phyloP scores from a whole-genome alignment of 2,113 vertebrate species.

The Mastomys natalensis region DNA sequence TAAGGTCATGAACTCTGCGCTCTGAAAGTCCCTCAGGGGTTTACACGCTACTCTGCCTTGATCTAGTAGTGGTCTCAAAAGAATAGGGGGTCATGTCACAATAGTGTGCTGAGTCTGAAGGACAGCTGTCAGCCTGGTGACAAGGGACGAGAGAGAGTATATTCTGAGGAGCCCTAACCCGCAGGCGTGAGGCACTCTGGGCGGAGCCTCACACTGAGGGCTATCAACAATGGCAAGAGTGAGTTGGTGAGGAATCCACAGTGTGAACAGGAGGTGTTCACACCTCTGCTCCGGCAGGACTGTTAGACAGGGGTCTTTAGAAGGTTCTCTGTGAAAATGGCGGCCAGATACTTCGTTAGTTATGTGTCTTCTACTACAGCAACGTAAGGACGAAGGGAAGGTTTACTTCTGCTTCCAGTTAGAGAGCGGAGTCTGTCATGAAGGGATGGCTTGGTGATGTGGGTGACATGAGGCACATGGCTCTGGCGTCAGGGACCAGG shows the following conservation, averaged over 20 bases:
- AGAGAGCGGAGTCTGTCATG: neutral
- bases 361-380: neutral
- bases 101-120: neutral
- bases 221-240: fast-evolving
- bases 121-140: neutral
- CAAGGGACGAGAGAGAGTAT: neutral
- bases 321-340: neutral
- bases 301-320: fast-evolving
- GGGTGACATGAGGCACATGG: neutral
- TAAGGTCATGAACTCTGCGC: neutral
- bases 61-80: neutral
- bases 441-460: neutral
- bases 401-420: neutral
- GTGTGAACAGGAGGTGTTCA: neutral
- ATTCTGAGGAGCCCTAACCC: fast-evolving
- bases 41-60: neutral
- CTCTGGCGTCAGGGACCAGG: neutral
- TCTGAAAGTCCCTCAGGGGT: neutral
- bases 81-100: neutral
- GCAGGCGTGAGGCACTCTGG: fast-evolving
- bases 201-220: neutral
- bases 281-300: neutral
- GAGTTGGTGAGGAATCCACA: neutral
- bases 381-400: neutral
- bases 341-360: neutral